A percentile compares a stretch with the other conserved stretches of the same genome.
phyloP scores from a whole-genome alignment of 2,888 invertebrate species.

The Cryptocephalus moraei region DNA sequence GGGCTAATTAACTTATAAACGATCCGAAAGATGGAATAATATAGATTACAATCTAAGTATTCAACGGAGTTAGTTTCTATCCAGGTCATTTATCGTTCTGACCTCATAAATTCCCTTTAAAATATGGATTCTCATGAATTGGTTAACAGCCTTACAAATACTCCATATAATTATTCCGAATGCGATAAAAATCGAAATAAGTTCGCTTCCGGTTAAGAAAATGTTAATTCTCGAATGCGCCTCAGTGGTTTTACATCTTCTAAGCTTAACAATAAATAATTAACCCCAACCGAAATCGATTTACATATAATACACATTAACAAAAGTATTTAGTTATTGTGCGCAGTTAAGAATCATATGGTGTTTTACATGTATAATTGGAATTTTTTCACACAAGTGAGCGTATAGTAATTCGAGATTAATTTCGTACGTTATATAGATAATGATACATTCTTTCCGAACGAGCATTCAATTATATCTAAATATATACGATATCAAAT shows the following conservation, averaged over 20 bases:
- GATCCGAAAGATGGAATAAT: no score
- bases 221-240: neutral
- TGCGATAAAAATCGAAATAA: neutral
- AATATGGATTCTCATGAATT: neutral
- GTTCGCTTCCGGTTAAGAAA: neutral
- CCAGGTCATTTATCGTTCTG: no score
- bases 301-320: constrained; percentile 25
- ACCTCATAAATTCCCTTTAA: neutral
- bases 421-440: neutral
- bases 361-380: constrained; percentile 6
- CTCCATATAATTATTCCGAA: neutral
- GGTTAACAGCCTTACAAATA: neutral
- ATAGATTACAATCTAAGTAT: no score
- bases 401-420: neutral
- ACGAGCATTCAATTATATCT: neutral
- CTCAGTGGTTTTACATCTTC: neutral
- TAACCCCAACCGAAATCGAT: constrained; percentile 19
- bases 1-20: no score
- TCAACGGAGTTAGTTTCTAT: no score
- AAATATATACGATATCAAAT: neutral
- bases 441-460: neutral
- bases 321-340: constrained; percentile 10
- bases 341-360: constrained; percentile 7
- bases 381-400: constrained; percentile 5
- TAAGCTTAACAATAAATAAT: neutral